Evolutionary conservation across 92 coral and sea anemone genomes (phyloP), one percentile per base, ranked within the genome.

Genomic region (Zoanthus sociatus): DNA sequence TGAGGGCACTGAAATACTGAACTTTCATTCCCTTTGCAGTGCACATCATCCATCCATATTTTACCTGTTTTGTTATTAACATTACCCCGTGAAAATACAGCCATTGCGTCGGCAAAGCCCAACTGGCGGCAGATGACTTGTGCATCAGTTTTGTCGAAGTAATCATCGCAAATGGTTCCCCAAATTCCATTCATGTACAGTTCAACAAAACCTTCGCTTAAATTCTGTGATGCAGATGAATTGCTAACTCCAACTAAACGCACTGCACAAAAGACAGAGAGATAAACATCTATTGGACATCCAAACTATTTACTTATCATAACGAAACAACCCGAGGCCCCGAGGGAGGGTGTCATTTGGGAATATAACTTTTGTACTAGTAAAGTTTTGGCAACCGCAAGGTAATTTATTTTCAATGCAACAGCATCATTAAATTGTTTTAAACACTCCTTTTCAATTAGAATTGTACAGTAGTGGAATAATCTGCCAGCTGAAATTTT

Each of bases 101-200:
- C 18, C 3, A 46, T 1, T 18, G 74, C 90, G 8, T 72, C 86
- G 3, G 61, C 78, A 20, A 87, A 78, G 1, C 90, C 90, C 64
- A 87, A 78, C 72, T 46, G 64, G 20, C 79, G 70, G 20, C 90
- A 87, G 16, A 78, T 56, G 5, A 87, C 73, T 7, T 17, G 67
- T 14, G 90, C 90, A 31, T 51, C 86, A 13, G 78, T 78, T 17
- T 78, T 77, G 17, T 87, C 90, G 71, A 82, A 87, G 64, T n/a
- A 64, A 31, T 77, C 89, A 45, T 77, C 89, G 21, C 89, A 87
- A 56, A 87, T 83, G 9, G 85, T 87, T 17, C 90, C 90, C 90
- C 90, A 87, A 6, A 9, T 42, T 17, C 90, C 90, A 54, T 78
- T 78, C 70, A 78, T 9, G 26, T 61, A 77, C 0, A 78, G 2